Percentiles rank a stretch among this genome's conserved stretches.
phyloP scores from a whole-genome alignment of 1,140 invertebrate genomes.

The Chlorops oryzae region DNA sequence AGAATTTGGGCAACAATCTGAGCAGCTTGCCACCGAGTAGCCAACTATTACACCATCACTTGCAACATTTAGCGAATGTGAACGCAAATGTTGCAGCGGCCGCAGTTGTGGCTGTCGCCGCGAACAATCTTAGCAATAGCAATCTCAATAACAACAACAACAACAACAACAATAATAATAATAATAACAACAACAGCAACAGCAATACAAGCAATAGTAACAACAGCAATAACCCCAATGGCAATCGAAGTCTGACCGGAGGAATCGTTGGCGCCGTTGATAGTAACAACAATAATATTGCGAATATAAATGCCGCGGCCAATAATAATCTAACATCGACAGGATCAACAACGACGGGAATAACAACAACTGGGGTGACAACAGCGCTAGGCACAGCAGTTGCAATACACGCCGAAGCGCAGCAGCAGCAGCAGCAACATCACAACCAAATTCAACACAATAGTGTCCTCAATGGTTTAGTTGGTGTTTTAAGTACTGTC shows the following conservation, averaged over 20 bases:
- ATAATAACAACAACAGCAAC: conserved; percentile 38
- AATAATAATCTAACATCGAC: conserved; percentile 32
- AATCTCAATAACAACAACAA: conserved; percentile 26
- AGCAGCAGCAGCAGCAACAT: no score
- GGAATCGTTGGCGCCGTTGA: no score
- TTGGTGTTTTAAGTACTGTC: conserved; percentile 28
- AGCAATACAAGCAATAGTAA: conserved; percentile 17
- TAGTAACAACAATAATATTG: conserved; percentile 23
- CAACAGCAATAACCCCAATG: conserved; percentile 1
- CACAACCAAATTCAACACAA: no score
- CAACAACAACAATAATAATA: conserved; percentile 27
- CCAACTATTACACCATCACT: conserved; percentile 44
- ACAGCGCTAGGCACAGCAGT: conserved; percentile 7
- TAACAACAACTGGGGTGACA: background rate
- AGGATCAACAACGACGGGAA: no score
- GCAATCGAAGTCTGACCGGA: background rate
- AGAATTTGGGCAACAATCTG: conserved; percentile 26
- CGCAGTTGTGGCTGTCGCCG: conserved; percentile 29
- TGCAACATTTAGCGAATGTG: conserved; percentile 45
- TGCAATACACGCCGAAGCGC: no score
- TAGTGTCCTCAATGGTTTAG: conserved; percentile 38
- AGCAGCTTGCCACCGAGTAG: conserved; percentile 35
- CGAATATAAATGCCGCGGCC: conserved; percentile 43
- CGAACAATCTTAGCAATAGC: conserved; percentile 25
- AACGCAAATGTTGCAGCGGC: conserved; percentile 41